Evolutionary conservation across 1,140 invertebrate species (phyloP).

Genomic region (Drosophila elegans): DNA sequence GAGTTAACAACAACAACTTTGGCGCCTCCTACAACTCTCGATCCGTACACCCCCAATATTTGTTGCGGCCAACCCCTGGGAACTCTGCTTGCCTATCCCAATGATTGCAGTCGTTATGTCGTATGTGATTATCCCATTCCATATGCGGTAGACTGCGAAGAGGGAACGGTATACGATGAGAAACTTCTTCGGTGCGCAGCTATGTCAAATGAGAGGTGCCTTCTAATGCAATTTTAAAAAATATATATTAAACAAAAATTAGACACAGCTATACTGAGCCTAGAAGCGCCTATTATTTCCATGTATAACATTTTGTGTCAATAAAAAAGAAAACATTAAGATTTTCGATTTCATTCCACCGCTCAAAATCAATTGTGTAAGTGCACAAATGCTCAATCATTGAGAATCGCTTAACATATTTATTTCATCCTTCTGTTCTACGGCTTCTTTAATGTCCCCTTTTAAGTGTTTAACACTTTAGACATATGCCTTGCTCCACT

Average conservation of each 20-base stretch:
- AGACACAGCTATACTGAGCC: not conserved
- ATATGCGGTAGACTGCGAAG: slow-evolving; percentile 25
- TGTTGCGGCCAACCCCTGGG: slow-evolving; percentile 37
- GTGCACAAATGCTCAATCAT: slow-evolving; percentile 46
- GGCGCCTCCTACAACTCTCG: slow-evolving; percentile 9
- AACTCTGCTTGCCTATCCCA: slow-evolving; percentile 60
- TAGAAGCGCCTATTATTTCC: no score
- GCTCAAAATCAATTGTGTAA: slow-evolving; percentile 52
- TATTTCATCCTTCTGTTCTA: slow-evolving; percentile 21
- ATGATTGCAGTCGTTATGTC: slow-evolving; percentile 57
- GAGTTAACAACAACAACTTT: slow-evolving; percentile 5
- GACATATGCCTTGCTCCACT: slow-evolving; percentile 7
- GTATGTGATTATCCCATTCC: slow-evolving; percentile 58
- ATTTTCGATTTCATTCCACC: not conserved
- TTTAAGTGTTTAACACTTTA: slow-evolving; percentile 8
- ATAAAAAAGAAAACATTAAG: no score
- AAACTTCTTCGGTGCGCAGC: slow-evolving; percentile 12
- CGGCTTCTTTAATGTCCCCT: slow-evolving; percentile 3
- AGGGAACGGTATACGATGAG: slow-evolving; percentile 25
- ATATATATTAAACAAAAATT: not conserved
- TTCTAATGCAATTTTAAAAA: not conserved
- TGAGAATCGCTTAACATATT: slow-evolving; percentile 20
- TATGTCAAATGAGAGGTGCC: slow-evolving; percentile 18
- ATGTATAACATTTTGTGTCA: no score
- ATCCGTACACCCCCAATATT: slow-evolving; percentile 40